Evolutionary conservation across 1,140 invertebrate species (phyloP).

Genomic region (Propsilocerus akamusi): DNA sequence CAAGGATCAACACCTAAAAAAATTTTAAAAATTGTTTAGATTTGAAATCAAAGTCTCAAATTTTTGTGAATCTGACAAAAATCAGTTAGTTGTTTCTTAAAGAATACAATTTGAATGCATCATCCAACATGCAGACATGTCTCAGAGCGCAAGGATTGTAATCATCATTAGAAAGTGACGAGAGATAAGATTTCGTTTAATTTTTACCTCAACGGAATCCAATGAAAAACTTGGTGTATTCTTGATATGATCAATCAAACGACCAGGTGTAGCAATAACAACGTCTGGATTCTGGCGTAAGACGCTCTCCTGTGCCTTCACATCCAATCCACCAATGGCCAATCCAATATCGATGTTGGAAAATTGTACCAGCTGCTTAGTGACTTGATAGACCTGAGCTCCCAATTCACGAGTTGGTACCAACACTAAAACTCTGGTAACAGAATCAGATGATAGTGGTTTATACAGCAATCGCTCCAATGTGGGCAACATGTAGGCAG

Average conservation of each 20-base stretch:
- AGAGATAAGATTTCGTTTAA: background rate
- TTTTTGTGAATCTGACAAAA: too few relatives aligned
- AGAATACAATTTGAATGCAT: background rate
- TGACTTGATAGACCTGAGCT: conserved; percentile 82
- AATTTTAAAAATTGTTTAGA: background rate
- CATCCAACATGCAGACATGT: conserved; percentile 4
- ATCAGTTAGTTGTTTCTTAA: background rate
- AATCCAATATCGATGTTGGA: conserved; percentile 65
- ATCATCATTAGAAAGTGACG: conserved; percentile 12
- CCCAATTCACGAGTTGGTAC: conserved; percentile 94
- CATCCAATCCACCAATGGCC: conserved; percentile 81
- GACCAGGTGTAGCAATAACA: conserved; percentile 93
- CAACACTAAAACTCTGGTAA: conserved; percentile 78
- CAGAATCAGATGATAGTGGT: conserved; percentile 33
- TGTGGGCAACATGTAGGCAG: conserved; percentile 95
- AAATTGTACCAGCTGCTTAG: conserved; percentile 75
- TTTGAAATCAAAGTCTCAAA: too few relatives aligned
- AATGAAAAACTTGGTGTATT: conserved; percentile 87
- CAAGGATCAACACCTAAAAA: conserved; percentile 19
- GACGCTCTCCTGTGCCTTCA: conserved; percentile 80
- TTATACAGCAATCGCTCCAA: conserved; percentile 81
- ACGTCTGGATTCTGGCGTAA: conserved; percentile 84
- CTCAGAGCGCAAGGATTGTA: conserved; percentile 23
- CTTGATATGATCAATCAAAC: conserved; percentile 92
- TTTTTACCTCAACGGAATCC: conserved; percentile 71